Base-by-base conservation (phyloP, 2,888 invertebrate genomes). In the Temnothorax unifasciatus region DNA sequence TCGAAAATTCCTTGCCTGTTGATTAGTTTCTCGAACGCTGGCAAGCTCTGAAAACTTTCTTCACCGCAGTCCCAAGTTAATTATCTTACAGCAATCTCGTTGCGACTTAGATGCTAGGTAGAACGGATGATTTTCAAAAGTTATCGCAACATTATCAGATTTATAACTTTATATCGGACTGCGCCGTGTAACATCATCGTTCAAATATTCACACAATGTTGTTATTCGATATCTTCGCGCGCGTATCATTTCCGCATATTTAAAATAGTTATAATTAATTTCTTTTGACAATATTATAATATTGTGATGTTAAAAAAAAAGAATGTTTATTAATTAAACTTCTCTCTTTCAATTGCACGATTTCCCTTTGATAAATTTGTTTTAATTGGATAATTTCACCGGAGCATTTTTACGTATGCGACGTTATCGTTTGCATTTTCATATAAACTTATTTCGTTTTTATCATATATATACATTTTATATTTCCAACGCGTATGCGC, bases 381-480 rank as follows among this genome's bases (percentile, higher is more conserved):
- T 79, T 69, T 69, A 38, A 79, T 79, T 79, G 38, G 47, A 79
- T 69, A 79, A 79, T 79, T 71, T 69, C 2, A 54, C 25, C 15
- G 38, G 25, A 21, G 9, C 52, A 52, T 59, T 69, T 73, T 69
- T 47, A 61, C n/a, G 9, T 59, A 59, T 71, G 25, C 50, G 50
- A 18, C 69, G 69, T 59, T 79, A 34, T 57, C 68, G 18, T 79
- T 69, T 79, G 79, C 69, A 79, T 71, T 79, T 79, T 79, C 34
- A 13, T 18, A 34, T 79, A 47, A 79, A 79, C 44, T 59, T 59
- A 79, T 79, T 69, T 69, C 34, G 69, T n/a, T 69, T 69, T 50
- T 69, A 69, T 25, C 61, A 69, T 54, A 41, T 79, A 59, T 38
- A 47, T 41, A 41, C 4, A 38, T 59, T 61, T 79, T 69, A 79